Evolutionary conservation across 2,888 invertebrate species (phyloP).

Genomic region (Sinotaia quadrata): DNA sequence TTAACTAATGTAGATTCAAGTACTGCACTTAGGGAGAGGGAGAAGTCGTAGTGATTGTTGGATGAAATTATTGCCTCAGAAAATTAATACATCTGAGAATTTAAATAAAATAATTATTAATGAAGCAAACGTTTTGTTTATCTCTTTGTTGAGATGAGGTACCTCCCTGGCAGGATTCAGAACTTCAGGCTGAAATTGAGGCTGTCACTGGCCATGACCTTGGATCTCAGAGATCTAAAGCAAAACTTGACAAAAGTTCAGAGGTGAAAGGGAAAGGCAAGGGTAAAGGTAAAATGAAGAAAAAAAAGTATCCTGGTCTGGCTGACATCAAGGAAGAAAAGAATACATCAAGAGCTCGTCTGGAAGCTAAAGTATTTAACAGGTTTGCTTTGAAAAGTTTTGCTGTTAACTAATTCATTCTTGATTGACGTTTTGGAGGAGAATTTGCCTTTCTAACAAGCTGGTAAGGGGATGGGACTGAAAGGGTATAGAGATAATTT

Average conservation of each 20-base stretch:
- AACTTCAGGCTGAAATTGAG: slow-evolving; percentile 74
- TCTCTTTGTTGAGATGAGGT: slow-evolving; percentile 9
- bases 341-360: slow-evolving; percentile 72
- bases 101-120: too few species aligned
- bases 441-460: too few species aligned
- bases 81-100: too few species aligned
- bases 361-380: slow-evolving; percentile 75
- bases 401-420: too few species aligned
- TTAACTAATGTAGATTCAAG: too few species aligned
- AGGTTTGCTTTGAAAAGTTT: slow-evolving; percentile 66
- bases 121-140: too few species aligned
- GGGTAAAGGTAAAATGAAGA: slow-evolving; percentile 57
- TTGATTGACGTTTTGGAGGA: too few species aligned
- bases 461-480: too few species aligned
- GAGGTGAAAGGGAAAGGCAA: slow-evolving; percentile 53
- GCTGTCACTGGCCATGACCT: slow-evolving; percentile 75
- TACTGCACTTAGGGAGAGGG: too few species aligned
- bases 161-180: slow-evolving; percentile 75
- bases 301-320: slow-evolving; percentile 70
- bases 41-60: too few species aligned
- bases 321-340: slow-evolving; percentile 73
- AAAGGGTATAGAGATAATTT: too few species aligned
- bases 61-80: too few species aligned
- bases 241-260: slow-evolving; percentile 24
- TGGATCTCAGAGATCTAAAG: slow-evolving; percentile 66